phyloP scores from a whole-genome alignment of 2,113 vertebrate genomes.

The Callionymus lyra region DNA sequence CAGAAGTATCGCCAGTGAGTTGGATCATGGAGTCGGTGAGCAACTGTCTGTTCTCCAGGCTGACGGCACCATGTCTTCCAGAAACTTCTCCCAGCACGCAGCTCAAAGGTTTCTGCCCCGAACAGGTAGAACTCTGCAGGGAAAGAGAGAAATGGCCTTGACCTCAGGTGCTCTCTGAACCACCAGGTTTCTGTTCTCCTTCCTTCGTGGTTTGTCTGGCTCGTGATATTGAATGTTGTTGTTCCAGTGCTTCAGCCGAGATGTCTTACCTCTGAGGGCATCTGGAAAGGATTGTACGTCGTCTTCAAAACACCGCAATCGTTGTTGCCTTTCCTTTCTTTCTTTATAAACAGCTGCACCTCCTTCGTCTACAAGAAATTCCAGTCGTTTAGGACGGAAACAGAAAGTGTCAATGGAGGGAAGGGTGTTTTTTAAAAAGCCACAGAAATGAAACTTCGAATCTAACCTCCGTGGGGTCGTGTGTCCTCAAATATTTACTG shows the following conservation, averaged over 20 bases:
- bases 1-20: conserved; percentile 62
- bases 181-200: not conserved
- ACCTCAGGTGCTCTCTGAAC: too few relatives aligned
- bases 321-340: not conserved
- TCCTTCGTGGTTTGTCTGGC: too few relatives aligned
- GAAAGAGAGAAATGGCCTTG: not conserved
- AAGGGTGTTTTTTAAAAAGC: too few relatives aligned
- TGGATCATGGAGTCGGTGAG: conserved; percentile 50
- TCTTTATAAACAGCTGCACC: conserved; percentile 46
- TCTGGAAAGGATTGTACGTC: conserved; percentile 64
- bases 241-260: too few relatives aligned
- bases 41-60: conserved; percentile 39
- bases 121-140: conserved; percentile 55
- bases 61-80: conserved; percentile 45
- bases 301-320: conserved; percentile 29
- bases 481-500: conserved; percentile 21
- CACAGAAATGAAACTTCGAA: too few relatives aligned
- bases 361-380: conserved; percentile 21
- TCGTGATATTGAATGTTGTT: too few relatives aligned
- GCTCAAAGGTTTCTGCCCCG: conserved; percentile 37
- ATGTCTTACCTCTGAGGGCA: conserved; percentile 55
- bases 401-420: too few relatives aligned
- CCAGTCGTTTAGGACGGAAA: not conserved
- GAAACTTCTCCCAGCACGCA: conserved; percentile 66
- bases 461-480: too few relatives aligned